Evolutionary conservation across 2,888 invertebrate species (phyloP), one percentile per base, ranked within the genome.

Genomic region (Troglohyphantes excavatus): DNA sequence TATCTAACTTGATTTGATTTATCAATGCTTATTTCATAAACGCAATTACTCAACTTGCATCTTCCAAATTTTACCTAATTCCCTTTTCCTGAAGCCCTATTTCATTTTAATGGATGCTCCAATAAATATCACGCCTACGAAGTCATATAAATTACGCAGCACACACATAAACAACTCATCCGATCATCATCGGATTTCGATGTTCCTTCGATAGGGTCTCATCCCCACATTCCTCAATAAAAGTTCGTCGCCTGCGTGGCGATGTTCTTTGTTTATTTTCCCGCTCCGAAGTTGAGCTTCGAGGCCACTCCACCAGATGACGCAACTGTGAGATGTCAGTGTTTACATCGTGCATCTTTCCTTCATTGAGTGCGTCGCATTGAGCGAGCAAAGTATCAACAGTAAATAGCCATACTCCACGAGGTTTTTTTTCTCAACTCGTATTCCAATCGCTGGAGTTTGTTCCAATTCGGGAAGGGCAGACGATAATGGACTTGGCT

Each of bases 291-390:
- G 29, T 9, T n/a, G 81, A 72, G 86, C 43, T 86, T 87, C 79
- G 86, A 87, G 86, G 86, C 67, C 79, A 65, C n/a, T 61, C 86
- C 86, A 53, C 86, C 33, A 87, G 86, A 87, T 79, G 86, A 79
- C 86, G 86, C 79, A 79, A 79, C 79, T 21, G 79, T 63, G 63
- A 27, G 33, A 17, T 26, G 83, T 61, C 26, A 72, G 33, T 86
- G 85, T 86, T 86, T 86, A 86, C 85, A 86, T 59, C 70, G 70
- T 82, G 61, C 39, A 43, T n/a, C 53, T 67, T 65, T 72, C 79
- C 78, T 78, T 79, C 78, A 2, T 43, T 46, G 21, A 63, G 70
- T 87, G 65, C 86, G 86, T 78, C 86, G 86, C 79, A 87, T 81
- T 78, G 29, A 19, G 61, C 33, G 21, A 61, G 33, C 29, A 27